Base-by-base conservation (phyloP, 2,113 vertebrate genomes). In the Tricholaema leucomelas region DNA sequence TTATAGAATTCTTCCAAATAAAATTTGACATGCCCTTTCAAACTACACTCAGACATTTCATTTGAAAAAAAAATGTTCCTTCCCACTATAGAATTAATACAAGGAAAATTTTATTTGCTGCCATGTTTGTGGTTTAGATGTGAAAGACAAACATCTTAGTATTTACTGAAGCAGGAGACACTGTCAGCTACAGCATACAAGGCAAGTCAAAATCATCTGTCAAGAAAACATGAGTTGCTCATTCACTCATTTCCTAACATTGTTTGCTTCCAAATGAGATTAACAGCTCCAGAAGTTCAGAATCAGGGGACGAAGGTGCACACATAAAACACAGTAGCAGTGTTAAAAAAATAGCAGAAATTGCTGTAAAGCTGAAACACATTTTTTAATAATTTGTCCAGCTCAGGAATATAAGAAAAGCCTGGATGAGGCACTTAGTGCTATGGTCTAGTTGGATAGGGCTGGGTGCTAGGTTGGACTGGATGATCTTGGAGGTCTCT, bases 161-260 rank as follows among this genome's bases (percentile, higher is more conserved):
- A 72, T 66, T 78, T 94, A 92, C 92, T 92, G 91, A 94, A 87
- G 79, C 33, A 87, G 72, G 48, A 93, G 55, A 81, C 46, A 48
- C 35, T 70, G 54, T 55, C 69, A 88, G 59, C 36, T 94, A 60
- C 12, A 52, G 59, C 21, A 94, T 54, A 92, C n/a, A n/a, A n/a
- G n/a, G n/a, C 4, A 12, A 71, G 90, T 40, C 21, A 48, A 93
- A 93, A 87, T 21, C 73, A 75, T 58, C 63, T 59, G 40, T 56
- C 15, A 55, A 87, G 78, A 75, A 95, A 92, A 74, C 55, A 58
- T 60, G 27, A 59, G 16, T 33, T 94, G 23, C 30, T 94, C 71
- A 96, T 88, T 90, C 5, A 19, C 23, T 13, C 5, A 33, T 69
- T 79, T 66, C 82, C 80, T 88, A 71, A 35, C 87, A 84, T 72